Percentiles rank a stretch among this genome's conserved stretches.
phyloP scores from a whole-genome alignment of 2,113 vertebrate species.

The Lophotis ruficrista region DNA sequence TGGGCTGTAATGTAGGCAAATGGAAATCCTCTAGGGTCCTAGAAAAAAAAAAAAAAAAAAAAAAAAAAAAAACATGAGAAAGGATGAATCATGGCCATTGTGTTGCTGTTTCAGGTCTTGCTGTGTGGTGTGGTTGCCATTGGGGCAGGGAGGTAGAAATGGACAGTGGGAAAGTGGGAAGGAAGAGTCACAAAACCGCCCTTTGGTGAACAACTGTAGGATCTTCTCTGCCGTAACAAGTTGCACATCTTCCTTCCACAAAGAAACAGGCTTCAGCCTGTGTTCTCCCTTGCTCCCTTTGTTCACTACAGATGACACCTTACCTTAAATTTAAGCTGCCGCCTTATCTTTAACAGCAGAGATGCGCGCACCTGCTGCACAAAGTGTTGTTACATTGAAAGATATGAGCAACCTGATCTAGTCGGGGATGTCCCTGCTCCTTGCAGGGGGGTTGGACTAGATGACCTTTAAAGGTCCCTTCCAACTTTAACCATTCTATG shows the following conservation, averaged over 20 bases:
- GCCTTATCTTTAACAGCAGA: background rate
- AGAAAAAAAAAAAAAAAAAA: background rate
- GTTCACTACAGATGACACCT: background rate
- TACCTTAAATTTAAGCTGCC: background rate
- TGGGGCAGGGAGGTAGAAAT: background rate
- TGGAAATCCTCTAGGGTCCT: background rate
- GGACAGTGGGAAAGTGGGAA: background rate
- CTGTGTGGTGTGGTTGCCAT: background rate
- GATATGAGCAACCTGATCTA: too few relatives aligned
- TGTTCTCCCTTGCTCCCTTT: background rate
- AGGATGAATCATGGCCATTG: background rate
- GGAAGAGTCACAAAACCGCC: background rate
- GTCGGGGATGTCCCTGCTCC: too few relatives aligned
- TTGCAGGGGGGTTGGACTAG: too few relatives aligned
- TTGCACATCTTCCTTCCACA: background rate
- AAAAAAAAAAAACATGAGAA: background rate
- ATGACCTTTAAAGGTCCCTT: too few relatives aligned
- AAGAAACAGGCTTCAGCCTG: background rate
- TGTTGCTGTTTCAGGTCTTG: background rate
- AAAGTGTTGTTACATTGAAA: background rate
- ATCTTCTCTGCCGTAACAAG: background rate
- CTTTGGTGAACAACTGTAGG: background rate
- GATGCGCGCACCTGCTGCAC: accelerated
- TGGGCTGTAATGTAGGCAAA: background rate
- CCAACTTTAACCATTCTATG: too few relatives aligned